phyloP scores from a whole-genome alignment of 2,797 vertebrate genomes.

The Sebastes steindachneri region DNA sequence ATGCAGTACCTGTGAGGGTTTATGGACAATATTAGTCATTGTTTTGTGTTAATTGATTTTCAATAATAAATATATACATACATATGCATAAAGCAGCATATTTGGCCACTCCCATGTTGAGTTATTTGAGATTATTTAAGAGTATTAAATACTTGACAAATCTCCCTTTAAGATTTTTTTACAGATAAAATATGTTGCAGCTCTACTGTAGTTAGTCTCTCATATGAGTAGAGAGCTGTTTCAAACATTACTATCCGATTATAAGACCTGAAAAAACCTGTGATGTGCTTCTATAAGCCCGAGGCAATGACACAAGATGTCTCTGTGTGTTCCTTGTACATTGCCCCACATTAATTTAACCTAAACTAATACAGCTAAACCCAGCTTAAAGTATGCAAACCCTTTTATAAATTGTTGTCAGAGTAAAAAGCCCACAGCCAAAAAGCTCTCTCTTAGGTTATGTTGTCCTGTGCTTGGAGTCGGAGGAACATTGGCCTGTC shows the following conservation, averaged over 20 bases:
- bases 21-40: too few relatives aligned
- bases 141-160: too few relatives aligned
- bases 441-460: conserved; percentile 65
- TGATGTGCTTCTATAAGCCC: conserved; percentile 44
- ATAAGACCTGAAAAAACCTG: conserved; percentile 9
- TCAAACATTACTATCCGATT: conserved; percentile 26
- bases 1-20: too few relatives aligned
- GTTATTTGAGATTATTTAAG: too few relatives aligned
- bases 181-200: too few relatives aligned
- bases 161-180: too few relatives aligned
- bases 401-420: conserved; percentile 22
- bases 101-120: too few relatives aligned
- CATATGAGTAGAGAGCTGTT: conserved; percentile 6
- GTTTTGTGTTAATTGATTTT: too few relatives aligned
- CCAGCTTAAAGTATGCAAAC: conserved; percentile 14
- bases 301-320: conserved; percentile 41
- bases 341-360: conserved; percentile 41
- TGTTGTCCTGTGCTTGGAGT: conserved; percentile 68
- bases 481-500: conserved; percentile 86
- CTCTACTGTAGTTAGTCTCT: not conserved
- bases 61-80: too few relatives aligned
- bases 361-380: conserved; percentile 30
- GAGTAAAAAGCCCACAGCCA: conserved; percentile 27
- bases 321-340: conserved; percentile 9
- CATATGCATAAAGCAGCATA: too few relatives aligned